Conservation (phyloP, 2,113 vertebrate genomes). For the Bucco capensis region DNA sequence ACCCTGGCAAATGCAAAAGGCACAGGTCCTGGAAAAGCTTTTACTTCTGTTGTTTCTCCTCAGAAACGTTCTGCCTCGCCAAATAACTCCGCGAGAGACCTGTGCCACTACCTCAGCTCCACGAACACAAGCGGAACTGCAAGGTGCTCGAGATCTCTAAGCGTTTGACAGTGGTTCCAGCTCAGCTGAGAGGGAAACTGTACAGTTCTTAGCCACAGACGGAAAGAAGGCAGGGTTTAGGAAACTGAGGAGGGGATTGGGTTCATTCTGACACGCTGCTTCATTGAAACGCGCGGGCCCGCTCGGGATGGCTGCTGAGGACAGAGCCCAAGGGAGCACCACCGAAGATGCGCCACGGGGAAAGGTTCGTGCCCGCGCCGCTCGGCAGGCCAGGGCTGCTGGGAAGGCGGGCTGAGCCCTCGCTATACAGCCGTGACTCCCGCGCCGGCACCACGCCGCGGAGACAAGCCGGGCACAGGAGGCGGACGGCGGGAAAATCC, state of each 20-base stretch:
- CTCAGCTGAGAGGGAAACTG: neutral
- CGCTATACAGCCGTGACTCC: neutral
- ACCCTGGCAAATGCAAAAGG: neutral
- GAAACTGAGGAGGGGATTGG: accelerated
- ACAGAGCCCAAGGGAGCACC: neutral
- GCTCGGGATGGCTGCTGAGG: neutral
- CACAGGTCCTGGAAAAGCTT: neutral
- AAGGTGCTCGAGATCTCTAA: neutral
- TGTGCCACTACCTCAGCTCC: neutral
- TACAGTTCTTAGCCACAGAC: neutral
- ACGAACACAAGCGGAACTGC: accelerated
- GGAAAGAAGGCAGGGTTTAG: neutral
- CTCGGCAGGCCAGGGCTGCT: neutral
- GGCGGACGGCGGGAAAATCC: neutral
- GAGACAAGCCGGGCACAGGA: neutral
- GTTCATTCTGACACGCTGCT: accelerated
- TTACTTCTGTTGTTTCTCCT: neutral
- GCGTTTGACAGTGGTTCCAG: neutral
- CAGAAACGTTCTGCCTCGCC: neutral
- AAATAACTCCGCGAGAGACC: neutral
- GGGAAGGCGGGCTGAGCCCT: neutral
- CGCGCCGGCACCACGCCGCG: neutral
- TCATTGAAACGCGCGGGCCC: accelerated
- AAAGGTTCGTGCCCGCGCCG: neutral
- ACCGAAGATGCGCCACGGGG: neutral